Evolutionary conservation across 2,888 invertebrate genomes (phyloP).

Genomic region (Drosophila algonquin): DNA sequence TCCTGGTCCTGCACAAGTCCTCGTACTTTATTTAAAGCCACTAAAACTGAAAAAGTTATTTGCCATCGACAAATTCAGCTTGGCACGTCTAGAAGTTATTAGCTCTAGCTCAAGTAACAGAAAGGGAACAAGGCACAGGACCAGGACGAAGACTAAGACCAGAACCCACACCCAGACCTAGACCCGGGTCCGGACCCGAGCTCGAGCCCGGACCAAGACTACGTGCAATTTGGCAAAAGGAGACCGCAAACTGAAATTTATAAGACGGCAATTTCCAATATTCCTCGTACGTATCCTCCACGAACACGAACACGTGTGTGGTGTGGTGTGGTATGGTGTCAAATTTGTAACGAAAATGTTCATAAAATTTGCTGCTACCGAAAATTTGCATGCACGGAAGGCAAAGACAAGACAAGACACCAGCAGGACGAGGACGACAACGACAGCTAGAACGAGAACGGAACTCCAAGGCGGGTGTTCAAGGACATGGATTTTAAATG

Average conservation of each 20-base stretch:
- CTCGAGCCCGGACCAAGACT: conserved; percentile 5
- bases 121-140: not conserved
- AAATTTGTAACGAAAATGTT: conserved; percentile 71
- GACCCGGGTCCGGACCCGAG: no score
- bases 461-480: conserved; percentile 40
- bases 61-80: conserved; percentile 61
- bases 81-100: conserved; percentile 74
- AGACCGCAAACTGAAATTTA: conserved; percentile 73
- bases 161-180: not conserved
- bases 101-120: conserved; percentile 39
- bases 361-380: conserved; percentile 73
- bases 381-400: conserved; percentile 64
- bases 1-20: conserved; percentile 19
- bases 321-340: conserved; percentile 54
- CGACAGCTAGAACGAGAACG: conserved; percentile 2
- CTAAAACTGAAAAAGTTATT: conserved; percentile 64
- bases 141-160: not conserved
- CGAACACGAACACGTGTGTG: conserved; percentile 45
- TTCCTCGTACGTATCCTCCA: conserved; percentile 38
- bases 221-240: conserved; percentile 64
- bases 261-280: conserved; percentile 75
- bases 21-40: conserved; percentile 65
- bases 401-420: conserved; percentile 13
- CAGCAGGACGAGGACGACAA: not conserved
- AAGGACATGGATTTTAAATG: conserved; percentile 75